Percentiles rank a stretch among this genome's conserved stretches.
phyloP scores from a whole-genome alignment of 2,888 invertebrate genomes.

The Tetranychus truncatus region DNA sequence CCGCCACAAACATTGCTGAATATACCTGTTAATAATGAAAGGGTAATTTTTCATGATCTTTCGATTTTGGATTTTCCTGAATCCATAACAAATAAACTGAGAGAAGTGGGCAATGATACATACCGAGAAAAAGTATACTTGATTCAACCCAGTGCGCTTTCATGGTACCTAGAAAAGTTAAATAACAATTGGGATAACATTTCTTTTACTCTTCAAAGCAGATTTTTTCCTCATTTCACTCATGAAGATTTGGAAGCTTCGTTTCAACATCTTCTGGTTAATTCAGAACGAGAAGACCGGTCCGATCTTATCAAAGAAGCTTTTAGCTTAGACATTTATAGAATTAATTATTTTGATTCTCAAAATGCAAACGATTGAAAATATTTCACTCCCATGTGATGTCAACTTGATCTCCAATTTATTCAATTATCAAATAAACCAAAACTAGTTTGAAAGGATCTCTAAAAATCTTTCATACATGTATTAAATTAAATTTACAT shows the following conservation, averaged over 20 bases:
- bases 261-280: neutral
- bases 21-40: neutral
- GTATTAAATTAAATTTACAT: too few species aligned
- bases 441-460: too few species aligned
- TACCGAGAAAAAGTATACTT: neutral
- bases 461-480: too few species aligned
- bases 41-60: neutral
- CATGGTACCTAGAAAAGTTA: neutral
- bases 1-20: constrained; percentile 30
- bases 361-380: too few species aligned
- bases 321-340: neutral
- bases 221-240: constrained; percentile 8
- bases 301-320: neutral
- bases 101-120: neutral
- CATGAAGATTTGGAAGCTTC: constrained; percentile 11
- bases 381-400: too few species aligned
- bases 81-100: neutral
- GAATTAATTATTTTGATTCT: neutral
- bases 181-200: neutral
- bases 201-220: neutral
- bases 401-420: too few species aligned
- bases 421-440: too few species aligned
- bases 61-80: neutral
- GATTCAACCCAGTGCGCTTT: neutral
- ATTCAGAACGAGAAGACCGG: neutral